phyloP scores from a whole-genome alignment of 2,113 vertebrate species.

The Silurus glanis region DNA sequence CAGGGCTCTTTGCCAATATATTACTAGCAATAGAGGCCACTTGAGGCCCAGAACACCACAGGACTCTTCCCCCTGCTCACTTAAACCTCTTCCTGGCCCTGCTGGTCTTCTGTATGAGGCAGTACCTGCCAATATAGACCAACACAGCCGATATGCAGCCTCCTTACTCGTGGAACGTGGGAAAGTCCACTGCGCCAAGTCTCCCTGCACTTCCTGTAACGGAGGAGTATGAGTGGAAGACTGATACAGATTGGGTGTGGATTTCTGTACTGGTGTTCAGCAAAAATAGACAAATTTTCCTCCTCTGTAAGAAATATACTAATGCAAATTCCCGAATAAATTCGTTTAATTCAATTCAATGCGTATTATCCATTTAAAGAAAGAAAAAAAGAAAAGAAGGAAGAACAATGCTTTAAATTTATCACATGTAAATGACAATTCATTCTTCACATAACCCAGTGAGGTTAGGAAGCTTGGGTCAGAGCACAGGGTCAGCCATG shows the following conservation, averaged over 20 bases:
- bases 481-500: too few relatives aligned
- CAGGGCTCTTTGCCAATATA: constrained; percentile 41
- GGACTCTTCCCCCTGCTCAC: constrained; percentile 63
- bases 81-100: constrained; percentile 64
- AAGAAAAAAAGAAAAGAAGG: too few relatives aligned
- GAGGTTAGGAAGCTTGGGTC: too few relatives aligned
- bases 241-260: neutral
- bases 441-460: too few relatives aligned
- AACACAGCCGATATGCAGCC: constrained; percentile 34
- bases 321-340: too few relatives aligned
- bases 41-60: constrained; percentile 39
- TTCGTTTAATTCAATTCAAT: neutral
- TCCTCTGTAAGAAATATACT: neutral
- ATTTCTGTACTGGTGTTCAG: neutral
- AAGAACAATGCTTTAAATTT: too few relatives aligned
- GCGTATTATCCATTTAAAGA: neutral
- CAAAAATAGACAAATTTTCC: neutral
- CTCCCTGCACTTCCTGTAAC: constrained; percentile 51
- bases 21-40: constrained; percentile 35
- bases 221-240: neutral
- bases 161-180: constrained; percentile 40
- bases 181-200: constrained; percentile 31
- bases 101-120: constrained; percentile 56
- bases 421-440: too few relatives aligned
- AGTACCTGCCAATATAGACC: constrained; percentile 51